Percentiles rank a stretch among this genome's conserved stretches.
Evolutionary conservation across 2,797 vertebrate genomes (phyloP).

Genomic region (Rhabdomys pumilio): DNA sequence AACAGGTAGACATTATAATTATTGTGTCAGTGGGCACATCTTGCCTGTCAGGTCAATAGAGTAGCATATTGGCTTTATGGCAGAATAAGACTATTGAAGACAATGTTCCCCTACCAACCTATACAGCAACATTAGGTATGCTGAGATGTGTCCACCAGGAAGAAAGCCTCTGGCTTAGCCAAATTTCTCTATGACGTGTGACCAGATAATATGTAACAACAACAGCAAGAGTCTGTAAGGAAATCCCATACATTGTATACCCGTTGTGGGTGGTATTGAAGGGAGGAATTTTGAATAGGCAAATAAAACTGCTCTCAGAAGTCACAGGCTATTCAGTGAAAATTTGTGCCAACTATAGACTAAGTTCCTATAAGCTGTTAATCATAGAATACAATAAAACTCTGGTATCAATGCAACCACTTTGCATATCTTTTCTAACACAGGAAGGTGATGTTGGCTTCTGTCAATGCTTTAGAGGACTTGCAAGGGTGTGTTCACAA

Average conservation of each 20-base stretch:
- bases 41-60: no score
- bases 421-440: neutral
- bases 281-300: neutral
- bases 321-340: neutral
- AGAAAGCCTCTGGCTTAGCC: neutral
- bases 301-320: neutral
- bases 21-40: neutral
- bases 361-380: neutral
- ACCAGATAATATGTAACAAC: neutral
- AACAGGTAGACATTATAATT: neutral
- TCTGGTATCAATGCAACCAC: neutral
- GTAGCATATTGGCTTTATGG: neutral
- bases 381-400: neutral
- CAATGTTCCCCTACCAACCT: neutral
- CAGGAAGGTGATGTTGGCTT: neutral
- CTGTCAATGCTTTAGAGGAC: neutral
- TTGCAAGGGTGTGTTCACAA: neutral
- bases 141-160: neutral
- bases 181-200: neutral
- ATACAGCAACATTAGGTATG: neutral
- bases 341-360: neutral
- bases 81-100: neutral
- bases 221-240: neutral
- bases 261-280: neutral
- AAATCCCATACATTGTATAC: neutral